A percentile compares a stretch with the other conserved stretches of the same genome.
Conservation (phyloP, 2,797 vertebrate genomes). For the Spea hammondii region DNA sequence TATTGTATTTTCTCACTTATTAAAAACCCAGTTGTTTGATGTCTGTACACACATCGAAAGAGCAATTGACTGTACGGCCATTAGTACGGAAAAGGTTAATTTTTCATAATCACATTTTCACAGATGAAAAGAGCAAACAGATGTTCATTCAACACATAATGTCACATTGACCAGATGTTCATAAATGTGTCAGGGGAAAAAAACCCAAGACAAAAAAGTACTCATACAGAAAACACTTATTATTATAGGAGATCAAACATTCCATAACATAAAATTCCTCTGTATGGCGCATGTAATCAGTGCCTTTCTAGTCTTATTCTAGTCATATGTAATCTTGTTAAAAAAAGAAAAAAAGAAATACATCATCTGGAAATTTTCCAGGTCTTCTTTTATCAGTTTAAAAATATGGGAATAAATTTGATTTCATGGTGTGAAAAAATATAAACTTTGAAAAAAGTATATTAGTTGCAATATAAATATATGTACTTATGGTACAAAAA, state of each 20-base stretch:
- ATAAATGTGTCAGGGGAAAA: slow-evolving; percentile 32
- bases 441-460: no score
- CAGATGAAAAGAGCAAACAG: slow-evolving; percentile 52
- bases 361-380: background rate
- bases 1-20: slow-evolving; percentile 12
- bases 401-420: no score
- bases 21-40: slow-evolving; percentile 28
- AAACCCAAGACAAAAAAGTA: slow-evolving; percentile 24
- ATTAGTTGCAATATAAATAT: no score
- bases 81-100: slow-evolving; percentile 44
- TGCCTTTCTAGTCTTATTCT: no score
- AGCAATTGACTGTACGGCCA: slow-evolving; percentile 19
- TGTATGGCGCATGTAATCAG: background rate
- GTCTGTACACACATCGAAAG: slow-evolving; percentile 28
- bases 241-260: background rate
- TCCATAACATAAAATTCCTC: background rate
- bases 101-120: slow-evolving; percentile 50
- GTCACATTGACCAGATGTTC: slow-evolving; percentile 50
- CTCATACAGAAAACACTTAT: slow-evolving; percentile 26
- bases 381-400: background rate
- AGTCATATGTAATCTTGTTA: no score
- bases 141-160: slow-evolving; percentile 44
- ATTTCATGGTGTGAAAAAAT: no score
- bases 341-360: no score
- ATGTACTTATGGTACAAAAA: no score